Evolutionary conservation across 2,113 vertebrate genomes (phyloP).

Genomic region (Erpornis zantholeuca): DNA sequence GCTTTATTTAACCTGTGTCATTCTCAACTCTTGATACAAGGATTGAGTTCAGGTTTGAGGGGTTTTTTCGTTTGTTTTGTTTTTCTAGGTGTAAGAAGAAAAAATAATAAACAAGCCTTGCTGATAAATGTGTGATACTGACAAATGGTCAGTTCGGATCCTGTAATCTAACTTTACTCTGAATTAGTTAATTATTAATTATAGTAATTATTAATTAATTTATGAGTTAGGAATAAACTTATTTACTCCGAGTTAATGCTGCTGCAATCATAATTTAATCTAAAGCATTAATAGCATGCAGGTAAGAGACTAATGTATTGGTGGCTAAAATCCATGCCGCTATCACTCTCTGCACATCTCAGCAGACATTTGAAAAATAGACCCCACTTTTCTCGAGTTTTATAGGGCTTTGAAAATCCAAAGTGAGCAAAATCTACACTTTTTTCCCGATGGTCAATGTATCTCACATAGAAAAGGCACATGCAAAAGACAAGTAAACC

Average conservation of each 20-base stretch:
- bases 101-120: not conserved
- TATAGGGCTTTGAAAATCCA: not conserved
- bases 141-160: not conserved
- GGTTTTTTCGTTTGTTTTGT: rapidly evolving
- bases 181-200: not conserved
- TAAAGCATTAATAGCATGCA: not conserved
- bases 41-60: rapidly evolving
- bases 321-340: not conserved
- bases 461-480: not conserved
- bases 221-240: not conserved
- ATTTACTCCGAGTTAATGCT: not conserved
- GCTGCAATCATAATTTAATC: not conserved
- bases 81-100: not conserved
- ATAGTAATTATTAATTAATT: not conserved
- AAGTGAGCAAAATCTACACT: not conserved
- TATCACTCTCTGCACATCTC: not conserved
- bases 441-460: not conserved
- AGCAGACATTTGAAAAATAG: not conserved
- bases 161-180: not conserved
- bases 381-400: not conserved
- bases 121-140: not conserved
- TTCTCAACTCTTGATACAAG: not conserved
- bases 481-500: not conserved
- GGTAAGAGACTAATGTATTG: not conserved
- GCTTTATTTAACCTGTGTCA: not conserved